Evolutionary conservation across 2,113 vertebrate genomes (phyloP), one percentile per base, ranked within the genome.

Genomic region (Carassius carassius): DNA sequence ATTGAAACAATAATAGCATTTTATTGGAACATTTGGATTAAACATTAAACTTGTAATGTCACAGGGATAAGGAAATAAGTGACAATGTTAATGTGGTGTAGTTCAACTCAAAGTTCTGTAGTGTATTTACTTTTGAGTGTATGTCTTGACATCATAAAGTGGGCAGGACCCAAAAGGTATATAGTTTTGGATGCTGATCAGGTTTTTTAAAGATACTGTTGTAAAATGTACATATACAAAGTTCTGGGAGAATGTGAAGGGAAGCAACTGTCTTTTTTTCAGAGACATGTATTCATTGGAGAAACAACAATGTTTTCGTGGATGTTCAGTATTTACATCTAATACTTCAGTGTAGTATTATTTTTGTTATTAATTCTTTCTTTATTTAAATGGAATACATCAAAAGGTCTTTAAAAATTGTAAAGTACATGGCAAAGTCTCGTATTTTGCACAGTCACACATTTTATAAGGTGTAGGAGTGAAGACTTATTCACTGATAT

Each of bases 321-420:
- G 29, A 12, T 44, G 37, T 47, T 76, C 73, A 54, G 23, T 76
- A 75, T 54, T 54, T 16, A 54, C 47, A 29, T 76, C 9, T 76
- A 25, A 76, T 16, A 79, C 2, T 65, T 49, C 41, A 49, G 32
- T 51, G 54, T 67, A 19, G 56, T 69, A 37, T 37, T 29, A 23
- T 78, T 51, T 84, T 84, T 67, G 11, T 58, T 58, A 4, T 17
- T 69, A 37, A 6, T 21, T 32, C 1, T 29, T 29, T 29, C 1
- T 35, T 62, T 14, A 3, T 76, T 54, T 19, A 56, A 23, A 78
- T 37, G 32, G 13, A 25, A 17, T 80, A 65, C 23, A 65, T 23
- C 78, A 65, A 80, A 65, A 25, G 44, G 44, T 23, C 41, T 79
- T 63, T 85, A 58, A 44, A 79, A 78, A 79, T 58, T 69, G 49